These are phyloP conservation scores for Neotragus moschatus DNA, from an alignment of 2,113 vertebrate species.

Conservation along the genomic window DNA sequence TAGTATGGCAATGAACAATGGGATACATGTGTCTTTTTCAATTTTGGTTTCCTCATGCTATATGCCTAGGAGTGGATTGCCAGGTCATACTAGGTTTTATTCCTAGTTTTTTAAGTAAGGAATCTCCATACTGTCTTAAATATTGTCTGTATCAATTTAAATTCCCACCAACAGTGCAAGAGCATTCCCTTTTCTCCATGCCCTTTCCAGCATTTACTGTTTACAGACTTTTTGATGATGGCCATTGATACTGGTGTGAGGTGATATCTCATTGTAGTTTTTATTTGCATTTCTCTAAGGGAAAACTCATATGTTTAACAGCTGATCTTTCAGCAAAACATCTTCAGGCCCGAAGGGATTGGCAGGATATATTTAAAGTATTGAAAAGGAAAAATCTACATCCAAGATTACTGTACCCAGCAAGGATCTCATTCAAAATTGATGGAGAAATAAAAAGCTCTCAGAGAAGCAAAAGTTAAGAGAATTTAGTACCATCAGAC, in stretches of 20 bases:
- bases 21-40: background rate
- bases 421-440: background rate
- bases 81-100: background rate
- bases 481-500: background rate
- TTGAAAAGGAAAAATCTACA: background rate
- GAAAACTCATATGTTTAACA: background rate
- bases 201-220: background rate
- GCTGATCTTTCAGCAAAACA: background rate
- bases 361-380: background rate
- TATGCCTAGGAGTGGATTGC: background rate
- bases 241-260: background rate
- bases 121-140: background rate
- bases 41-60: background rate
- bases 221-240: background rate
- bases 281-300: background rate
- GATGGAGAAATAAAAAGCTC: background rate
- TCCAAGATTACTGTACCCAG: background rate
- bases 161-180: background rate
- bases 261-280: background rate
- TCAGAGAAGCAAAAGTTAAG: background rate
- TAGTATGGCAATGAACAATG: background rate
- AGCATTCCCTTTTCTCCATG: background rate
- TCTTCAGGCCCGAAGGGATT: background rate
- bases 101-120: background rate
- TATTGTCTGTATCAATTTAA: background rate